A percentile compares a stretch with the other conserved stretches of the same genome.
Conservation (phyloP, 2,797 vertebrate genomes). For the Capromys pilorides region DNA sequence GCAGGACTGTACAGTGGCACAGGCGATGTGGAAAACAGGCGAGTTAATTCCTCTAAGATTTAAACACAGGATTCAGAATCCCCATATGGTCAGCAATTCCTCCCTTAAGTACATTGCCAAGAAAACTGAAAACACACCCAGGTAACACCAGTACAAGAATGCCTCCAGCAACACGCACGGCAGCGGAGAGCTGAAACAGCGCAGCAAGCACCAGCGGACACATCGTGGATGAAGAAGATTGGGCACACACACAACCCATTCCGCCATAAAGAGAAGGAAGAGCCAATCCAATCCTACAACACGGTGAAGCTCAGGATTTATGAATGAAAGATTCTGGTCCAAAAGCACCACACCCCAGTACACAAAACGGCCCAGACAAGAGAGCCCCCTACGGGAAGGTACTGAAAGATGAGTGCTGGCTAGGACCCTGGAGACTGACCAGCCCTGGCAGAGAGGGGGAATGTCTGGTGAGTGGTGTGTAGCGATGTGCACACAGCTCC, state of each 20-base stretch:
- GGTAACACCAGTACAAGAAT: not conserved
- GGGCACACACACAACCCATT: fast-evolving
- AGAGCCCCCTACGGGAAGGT: fast-evolving
- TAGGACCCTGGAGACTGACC: fast-evolving
- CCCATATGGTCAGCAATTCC: not conserved
- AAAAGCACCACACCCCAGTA: fast-evolving
- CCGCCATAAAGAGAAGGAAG: fast-evolving
- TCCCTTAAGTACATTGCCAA: not conserved
- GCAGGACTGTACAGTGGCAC: fast-evolving
- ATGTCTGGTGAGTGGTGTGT: fast-evolving
- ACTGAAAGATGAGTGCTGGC: not conserved
- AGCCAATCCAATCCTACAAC: fast-evolving
- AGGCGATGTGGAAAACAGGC: not conserved
- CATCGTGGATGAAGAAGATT: fast-evolving
- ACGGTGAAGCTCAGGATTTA: fast-evolving
- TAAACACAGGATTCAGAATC: not conserved
- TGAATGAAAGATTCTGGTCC: not conserved
- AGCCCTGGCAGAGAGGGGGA: not conserved
- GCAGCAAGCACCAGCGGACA: fast-evolving
- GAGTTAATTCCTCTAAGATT: not conserved
- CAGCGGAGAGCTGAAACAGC: not conserved
- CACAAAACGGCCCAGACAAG: fast-evolving
- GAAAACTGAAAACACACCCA: not conserved
- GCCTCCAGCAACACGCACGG: fast-evolving
- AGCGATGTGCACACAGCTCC: not conserved